phyloP scores from a whole-genome alignment of 1,140 invertebrate genomes.

The Calephelis virginiensis region DNA sequence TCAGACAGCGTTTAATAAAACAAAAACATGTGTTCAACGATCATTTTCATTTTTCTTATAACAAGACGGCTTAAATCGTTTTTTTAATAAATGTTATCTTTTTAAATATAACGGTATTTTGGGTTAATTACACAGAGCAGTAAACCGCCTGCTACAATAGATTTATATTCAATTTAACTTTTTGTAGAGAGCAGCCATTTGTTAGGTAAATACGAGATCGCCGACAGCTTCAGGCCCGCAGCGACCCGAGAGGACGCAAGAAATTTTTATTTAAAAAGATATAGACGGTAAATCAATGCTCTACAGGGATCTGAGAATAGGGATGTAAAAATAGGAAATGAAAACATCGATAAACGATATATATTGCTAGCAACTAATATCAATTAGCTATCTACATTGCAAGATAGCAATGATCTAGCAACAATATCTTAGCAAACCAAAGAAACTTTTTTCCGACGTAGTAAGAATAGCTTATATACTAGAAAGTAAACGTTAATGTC shows the following conservation, averaged over 20 bases:
- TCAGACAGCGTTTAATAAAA: too few species aligned
- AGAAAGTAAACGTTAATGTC: too few species aligned
- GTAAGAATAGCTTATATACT: too few species aligned
- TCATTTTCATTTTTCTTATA: too few species aligned
- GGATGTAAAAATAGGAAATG: neutral
- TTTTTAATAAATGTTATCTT: neutral
- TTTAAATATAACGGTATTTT: neutral
- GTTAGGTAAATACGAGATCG: slow-evolving; percentile 11
- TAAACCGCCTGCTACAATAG: slow-evolving; percentile 11
- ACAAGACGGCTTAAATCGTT: too few species aligned
- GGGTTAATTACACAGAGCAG: neutral
- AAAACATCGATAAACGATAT: neutral
- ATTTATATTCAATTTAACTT: slow-evolving; percentile 28
- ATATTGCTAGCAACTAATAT: neutral
- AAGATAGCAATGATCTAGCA: too few species aligned
- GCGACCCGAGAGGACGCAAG: slow-evolving; percentile 5
- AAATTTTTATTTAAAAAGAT: slow-evolving; percentile 17
- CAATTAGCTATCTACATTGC: neutral
- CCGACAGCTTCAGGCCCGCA: neutral
- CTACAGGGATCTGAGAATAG: slow-evolving; percentile 8
- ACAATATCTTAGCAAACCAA: too few species aligned
- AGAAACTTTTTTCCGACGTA: too few species aligned
- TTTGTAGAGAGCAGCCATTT: slow-evolving; percentile 11
- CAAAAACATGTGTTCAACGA: too few species aligned
- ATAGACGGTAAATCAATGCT: slow-evolving; percentile 15